Conservation (phyloP, 2,888 invertebrate genomes). For the Nymphalis urticae region DNA sequence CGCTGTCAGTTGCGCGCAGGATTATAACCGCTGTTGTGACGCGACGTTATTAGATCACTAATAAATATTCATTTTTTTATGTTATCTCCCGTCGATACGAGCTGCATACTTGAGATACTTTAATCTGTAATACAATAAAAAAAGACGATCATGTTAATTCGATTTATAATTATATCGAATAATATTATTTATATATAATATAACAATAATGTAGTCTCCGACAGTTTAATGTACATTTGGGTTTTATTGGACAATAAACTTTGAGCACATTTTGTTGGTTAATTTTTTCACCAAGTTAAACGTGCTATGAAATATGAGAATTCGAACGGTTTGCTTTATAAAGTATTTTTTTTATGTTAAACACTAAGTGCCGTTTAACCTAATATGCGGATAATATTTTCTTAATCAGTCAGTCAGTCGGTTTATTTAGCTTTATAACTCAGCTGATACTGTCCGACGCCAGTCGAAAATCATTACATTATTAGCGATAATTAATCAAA, state of each 20-base stretch:
- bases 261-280: too few relatives aligned
- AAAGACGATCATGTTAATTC: not conserved
- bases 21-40: conserved; percentile 23
- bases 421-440: not conserved
- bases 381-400: too few relatives aligned
- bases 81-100: not conserved
- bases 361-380: too few relatives aligned
- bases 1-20: conserved; percentile 19
- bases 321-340: too few relatives aligned
- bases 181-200: not conserved
- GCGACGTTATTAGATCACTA: conserved; percentile 11
- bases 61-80: conserved; percentile 6
- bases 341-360: too few relatives aligned
- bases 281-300: too few relatives aligned
- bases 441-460: not conserved
- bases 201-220: too few relatives aligned
- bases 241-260: too few relatives aligned
- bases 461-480: not conserved
- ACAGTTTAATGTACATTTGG: too few relatives aligned
- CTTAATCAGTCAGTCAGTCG: too few relatives aligned
- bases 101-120: not conserved
- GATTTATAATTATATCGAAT: not conserved
- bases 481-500: conserved; percentile 20
- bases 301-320: too few relatives aligned
- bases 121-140: not conserved